Evolutionary conservation across 2,113 vertebrate species (phyloP), one percentile per base, ranked within the genome.

Genomic region (Pygathrix nemaeus): DNA sequence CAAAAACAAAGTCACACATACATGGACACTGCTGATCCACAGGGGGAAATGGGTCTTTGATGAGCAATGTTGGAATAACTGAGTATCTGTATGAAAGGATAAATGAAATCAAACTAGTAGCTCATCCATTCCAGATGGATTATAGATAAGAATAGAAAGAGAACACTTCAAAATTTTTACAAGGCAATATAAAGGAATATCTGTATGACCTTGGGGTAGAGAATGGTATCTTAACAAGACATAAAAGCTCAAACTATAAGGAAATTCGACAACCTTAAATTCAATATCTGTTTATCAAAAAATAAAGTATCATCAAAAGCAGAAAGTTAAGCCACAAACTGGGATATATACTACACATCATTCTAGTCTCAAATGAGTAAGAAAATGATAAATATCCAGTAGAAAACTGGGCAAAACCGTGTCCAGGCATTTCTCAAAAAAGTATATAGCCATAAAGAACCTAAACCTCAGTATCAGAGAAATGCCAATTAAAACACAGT

Each of bases 391-490:
- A 45, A 61, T 50, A 72, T 64, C n/a, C 61, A 38, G 76, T 2
- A 95, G 55, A 80, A 94, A 97, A 72, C 57, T 72, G n/a, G 23
- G 78, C 45, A 93, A 93, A 48, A 17, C 11, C 25, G 35, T 0
- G 16, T 18, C 52, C 40, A 61, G 25, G 7, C 40, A 59, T 43
- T 70, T 88, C 38, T 70, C 43, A 20, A 40, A 70, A 80, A 9
- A 80, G 27, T 7, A 50, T 76, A 73, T 1, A 80, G 32, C 20
- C 86, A 43, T 5, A 2, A 12, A 94, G 48, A 76, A 82, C 40
- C 25, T 30, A 57, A 94, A 50, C 7, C 2, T 90, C 85, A 50
- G 30, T 32, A 32, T 45, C 30, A 59, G 82, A 88, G 55, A 82
- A 78, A 93, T 0, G 3, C 2, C 50, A 76, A 78, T 23, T 6